Conservation (phyloP, 2,797 vertebrate species). For the Gobionotothen gibberifrons region DNA sequence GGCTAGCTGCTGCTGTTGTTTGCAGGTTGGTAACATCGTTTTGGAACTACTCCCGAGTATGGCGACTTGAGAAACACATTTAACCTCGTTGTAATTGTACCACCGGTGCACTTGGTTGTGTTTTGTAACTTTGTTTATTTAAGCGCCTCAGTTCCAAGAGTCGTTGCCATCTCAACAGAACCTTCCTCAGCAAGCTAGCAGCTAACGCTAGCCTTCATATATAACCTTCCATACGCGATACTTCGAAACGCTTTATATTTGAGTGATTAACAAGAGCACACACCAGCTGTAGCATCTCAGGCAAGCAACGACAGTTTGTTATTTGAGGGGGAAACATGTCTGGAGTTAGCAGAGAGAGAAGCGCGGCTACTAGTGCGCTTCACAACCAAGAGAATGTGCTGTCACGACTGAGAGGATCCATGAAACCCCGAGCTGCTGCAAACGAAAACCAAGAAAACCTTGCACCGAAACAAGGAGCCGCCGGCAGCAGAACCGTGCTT, state of each 20-base stretch:
- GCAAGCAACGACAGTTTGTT: background rate
- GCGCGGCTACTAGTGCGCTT: conserved; percentile 59
- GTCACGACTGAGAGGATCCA: conserved; percentile 62
- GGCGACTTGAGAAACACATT: conserved; percentile 18
- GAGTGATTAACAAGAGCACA: background rate
- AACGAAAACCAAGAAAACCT: conserved; percentile 91
- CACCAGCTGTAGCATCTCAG: too few species aligned
- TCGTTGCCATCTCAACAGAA: conserved; percentile 64
- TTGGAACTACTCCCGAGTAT: conserved; percentile 5
- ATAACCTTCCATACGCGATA: background rate
- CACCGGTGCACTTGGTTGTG: background rate
- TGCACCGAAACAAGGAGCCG: conserved; percentile 71
- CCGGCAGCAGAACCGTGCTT: conserved; percentile 80
- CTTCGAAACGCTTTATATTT: background rate
- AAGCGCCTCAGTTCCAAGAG: conserved; percentile 7
- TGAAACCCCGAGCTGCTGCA: conserved; percentile 56
- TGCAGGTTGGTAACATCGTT: conserved; percentile 36
- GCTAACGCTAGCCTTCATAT: conserved; percentile 21
- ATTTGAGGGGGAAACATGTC: conserved; percentile 72
- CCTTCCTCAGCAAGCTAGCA: background rate
- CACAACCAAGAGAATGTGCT: conserved; percentile 83
- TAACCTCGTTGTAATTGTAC: background rate
- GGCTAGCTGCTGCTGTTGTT: background rate
- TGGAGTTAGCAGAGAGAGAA: conserved; percentile 61
- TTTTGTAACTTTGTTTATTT: conserved; percentile 2